Base-by-base conservation (phyloP, 2,797 vertebrate genomes). In the Crypturellus tataupa region DNA sequence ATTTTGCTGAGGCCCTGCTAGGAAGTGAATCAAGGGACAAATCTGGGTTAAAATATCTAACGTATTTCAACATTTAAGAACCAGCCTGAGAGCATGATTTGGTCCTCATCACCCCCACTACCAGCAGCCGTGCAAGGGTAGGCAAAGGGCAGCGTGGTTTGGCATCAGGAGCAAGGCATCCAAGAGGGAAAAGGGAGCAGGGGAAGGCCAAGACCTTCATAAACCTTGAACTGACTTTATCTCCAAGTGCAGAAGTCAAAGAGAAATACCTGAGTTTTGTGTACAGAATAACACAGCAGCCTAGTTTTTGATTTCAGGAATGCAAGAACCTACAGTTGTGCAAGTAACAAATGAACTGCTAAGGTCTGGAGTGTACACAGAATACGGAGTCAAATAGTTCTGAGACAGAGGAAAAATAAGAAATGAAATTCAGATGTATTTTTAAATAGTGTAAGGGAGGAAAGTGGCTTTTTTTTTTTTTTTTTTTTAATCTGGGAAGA, bases 151-250 rank as follows among this genome's bases (percentile, higher is more conserved):
- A 18, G 20, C 2, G 9, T 18, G 5, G 17, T 72, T 18, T 0
- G 0, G 7, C 12, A 29, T 31, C 9, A n/a, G 17, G 11, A 68
- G 4, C 1, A 9, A 82, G 59, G 21, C 6, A 72, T 6, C 13
- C 4, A 7, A 35, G 11, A 8, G 72, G 76, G 18, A 80, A 62
- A 14, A 13, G n/a, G 47, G 17, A 76, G 16, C 8, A 71, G 68
- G 6, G 68, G 35, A 40, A 39, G 9, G 17, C 10, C 33, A 59
- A 80, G 24, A 84, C 35, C 13, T 64, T 68, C 47, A 68, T 55
- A 42, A 35, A 51, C 8, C 42, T 71, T 51, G 33, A 42, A 60
- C 7, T 37, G 46, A 7, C 8, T 75, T 78, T 86, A 15, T 10
- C 10, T n/a, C 7, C 5, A 24, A 7, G 0, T 39, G 2, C 25